A percentile compares a stretch with the other conserved stretches of the same genome.
These are phyloP conservation scores for Oophaga sylvatica DNA, from an alignment of 2,797 vertebrate species.

Conservation along the genomic window DNA sequence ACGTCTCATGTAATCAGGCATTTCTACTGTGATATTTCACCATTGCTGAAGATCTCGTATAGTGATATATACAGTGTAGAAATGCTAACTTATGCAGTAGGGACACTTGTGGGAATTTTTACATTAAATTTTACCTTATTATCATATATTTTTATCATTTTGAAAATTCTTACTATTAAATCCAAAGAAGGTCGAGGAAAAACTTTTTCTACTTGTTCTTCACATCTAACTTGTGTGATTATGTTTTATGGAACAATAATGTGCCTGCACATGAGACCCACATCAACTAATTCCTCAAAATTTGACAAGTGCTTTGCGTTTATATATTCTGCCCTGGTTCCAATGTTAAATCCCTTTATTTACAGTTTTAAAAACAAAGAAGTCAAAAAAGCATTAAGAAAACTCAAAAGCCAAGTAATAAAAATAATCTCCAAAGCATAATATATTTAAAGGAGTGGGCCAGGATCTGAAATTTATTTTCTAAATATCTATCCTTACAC, in stretches of 20 bases:
- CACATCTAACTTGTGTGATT: conserved; percentile 45
- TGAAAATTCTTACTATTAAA: conserved; percentile 24
- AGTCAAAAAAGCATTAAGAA: conserved; percentile 1
- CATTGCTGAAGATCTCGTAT: conserved; percentile 38
- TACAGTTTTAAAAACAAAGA: conserved; percentile 34
- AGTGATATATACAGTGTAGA: conserved; percentile 14
- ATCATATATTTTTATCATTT: conserved; percentile 45
- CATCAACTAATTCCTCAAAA: conserved; percentile 59
- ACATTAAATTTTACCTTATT: conserved; percentile 32
- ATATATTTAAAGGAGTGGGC: too few species aligned
- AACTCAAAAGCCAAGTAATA: neutral
- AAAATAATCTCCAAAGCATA: neutral
- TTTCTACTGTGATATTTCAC: conserved; percentile 45
- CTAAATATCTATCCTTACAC: too few species aligned
- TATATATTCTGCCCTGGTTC: conserved; percentile 20
- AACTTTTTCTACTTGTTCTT: conserved; percentile 46
- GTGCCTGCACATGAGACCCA: conserved; percentile 59
- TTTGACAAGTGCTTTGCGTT: conserved; percentile 64
- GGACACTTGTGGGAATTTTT: neutral
- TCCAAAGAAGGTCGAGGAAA: conserved; percentile 23
- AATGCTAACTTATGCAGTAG: conserved; percentile 37
- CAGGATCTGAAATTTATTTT: too few species aligned
- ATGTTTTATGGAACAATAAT: conserved; percentile 49
- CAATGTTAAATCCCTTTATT: conserved; percentile 37
- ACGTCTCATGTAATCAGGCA: conserved; percentile 13